These are phyloP conservation scores for Caenorhabditis zanzibari DNA, from an alignment of 2,888 invertebrate species.

Conservation along the genomic window DNA sequence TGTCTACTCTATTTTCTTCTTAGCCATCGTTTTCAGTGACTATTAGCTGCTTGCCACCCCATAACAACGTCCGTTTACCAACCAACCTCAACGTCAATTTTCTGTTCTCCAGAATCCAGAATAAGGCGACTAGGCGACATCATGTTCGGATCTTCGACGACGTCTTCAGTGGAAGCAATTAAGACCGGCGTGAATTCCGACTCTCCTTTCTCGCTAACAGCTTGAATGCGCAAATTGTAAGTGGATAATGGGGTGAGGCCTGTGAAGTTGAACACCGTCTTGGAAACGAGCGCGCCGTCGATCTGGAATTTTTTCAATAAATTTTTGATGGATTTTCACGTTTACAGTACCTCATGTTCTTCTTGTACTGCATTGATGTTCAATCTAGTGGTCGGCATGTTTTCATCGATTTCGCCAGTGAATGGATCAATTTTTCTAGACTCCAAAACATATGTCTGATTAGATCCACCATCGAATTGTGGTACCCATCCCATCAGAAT, in stretches of 20 bases:
- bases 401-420: slow-evolving; percentile 65
- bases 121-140: slow-evolving; percentile 60
- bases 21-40: no score
- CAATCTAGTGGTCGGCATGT: slow-evolving; percentile 3
- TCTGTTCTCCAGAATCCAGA: slow-evolving; percentile 59
- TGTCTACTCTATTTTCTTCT: no score
- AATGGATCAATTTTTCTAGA: slow-evolving; percentile 69
- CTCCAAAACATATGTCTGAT: slow-evolving; percentile 77
- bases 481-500: slow-evolving; percentile 79
- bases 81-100: slow-evolving; percentile 69
- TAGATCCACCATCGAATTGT: slow-evolving; percentile 81
- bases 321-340: background rate
- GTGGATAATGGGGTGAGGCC: slow-evolving; percentile 75
- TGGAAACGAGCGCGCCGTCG: slow-evolving; percentile 57
- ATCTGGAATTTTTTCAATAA: slow-evolving; percentile 20
- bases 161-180: slow-evolving; percentile 77
- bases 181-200: slow-evolving; percentile 78
- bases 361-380: slow-evolving; percentile 7
- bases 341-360: slow-evolving; percentile 3
- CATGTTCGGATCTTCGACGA: slow-evolving; percentile 67
- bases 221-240: slow-evolving; percentile 73
- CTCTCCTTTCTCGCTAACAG: slow-evolving; percentile 69
- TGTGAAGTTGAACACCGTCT: slow-evolving; percentile 75
- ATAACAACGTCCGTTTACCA: no score
- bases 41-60: no score